Evolutionary conservation across 2,797 vertebrate genomes (phyloP).

Genomic region (Bovichtus diacanthus): DNA sequence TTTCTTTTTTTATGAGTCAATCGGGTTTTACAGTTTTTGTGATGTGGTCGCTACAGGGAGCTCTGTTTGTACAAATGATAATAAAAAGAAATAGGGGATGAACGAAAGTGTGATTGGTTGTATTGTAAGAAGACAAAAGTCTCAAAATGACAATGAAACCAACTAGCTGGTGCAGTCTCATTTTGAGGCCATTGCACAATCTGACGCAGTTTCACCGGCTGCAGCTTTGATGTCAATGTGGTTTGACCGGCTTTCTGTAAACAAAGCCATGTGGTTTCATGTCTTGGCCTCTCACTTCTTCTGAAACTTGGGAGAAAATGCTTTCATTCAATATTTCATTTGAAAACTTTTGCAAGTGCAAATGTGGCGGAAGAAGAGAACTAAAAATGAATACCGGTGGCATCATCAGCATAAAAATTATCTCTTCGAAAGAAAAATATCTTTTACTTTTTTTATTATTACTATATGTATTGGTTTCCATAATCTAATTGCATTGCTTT

Average conservation of each 20-base stretch:
- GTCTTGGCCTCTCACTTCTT: neutral
- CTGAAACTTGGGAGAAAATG: neutral
- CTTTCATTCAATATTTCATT: neutral
- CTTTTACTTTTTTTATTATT: neutral
- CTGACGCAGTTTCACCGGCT: neutral
- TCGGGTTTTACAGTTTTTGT: slow-evolving; percentile 6
- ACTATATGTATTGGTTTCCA: too few species aligned
- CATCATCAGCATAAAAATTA: neutral
- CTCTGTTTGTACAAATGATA: neutral
- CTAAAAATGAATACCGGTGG: too few species aligned
- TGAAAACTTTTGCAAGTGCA: too few species aligned
- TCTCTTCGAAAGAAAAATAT: neutral
- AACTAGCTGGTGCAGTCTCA: neutral
- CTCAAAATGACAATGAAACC: neutral
- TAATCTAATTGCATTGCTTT: neutral
- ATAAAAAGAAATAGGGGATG: neutral
- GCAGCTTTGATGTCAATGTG: slow-evolving; percentile 31
- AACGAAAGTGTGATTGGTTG: neutral
- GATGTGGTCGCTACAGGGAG: neutral
- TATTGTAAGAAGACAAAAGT: neutral
- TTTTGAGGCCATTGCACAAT: slow-evolving; percentile 16
- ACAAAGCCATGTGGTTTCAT: slow-evolving; percentile 44
- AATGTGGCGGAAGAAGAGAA: neutral
- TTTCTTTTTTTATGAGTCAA: too few species aligned
- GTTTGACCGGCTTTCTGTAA: slow-evolving; percentile 54